Percentiles rank a stretch among this genome's conserved stretches.
Conservation (phyloP, 2,888 invertebrate species). For the Caenorhabditis sulstoni region DNA sequence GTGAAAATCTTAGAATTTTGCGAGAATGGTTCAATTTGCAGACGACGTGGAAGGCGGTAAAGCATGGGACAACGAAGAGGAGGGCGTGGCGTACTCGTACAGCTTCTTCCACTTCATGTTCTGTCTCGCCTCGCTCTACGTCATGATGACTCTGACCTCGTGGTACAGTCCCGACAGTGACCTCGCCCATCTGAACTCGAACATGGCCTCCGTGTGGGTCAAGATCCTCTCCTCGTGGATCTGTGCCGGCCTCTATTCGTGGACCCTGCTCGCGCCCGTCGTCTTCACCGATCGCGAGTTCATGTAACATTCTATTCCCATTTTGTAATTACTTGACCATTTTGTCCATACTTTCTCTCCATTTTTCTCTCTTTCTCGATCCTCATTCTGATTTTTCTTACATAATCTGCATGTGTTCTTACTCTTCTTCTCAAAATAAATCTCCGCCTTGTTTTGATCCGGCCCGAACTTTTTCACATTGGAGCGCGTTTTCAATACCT, state of each 20-base stretch:
- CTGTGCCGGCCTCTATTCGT: slow-evolving; percentile 91
- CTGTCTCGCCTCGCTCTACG: slow-evolving; percentile 94
- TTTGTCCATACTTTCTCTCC: slow-evolving; percentile 19
- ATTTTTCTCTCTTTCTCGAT: slow-evolving; percentile 8
- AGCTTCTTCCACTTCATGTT: slow-evolving; percentile 87
- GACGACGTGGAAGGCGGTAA: slow-evolving; percentile 58
- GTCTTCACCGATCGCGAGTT: slow-evolving; percentile 92
- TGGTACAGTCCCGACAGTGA: slow-evolving; percentile 88
- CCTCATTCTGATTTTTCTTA: slow-evolving; percentile 16
- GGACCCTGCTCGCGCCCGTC: slow-evolving; percentile 95
- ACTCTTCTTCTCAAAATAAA: background rate
- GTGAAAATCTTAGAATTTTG: too few species aligned
- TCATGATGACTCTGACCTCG: slow-evolving; percentile 99
- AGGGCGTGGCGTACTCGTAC: slow-evolving; percentile 83
- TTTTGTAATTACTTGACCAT: background rate
- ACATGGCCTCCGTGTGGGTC: slow-evolving; percentile 97
- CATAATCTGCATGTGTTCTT: slow-evolving; percentile 10
- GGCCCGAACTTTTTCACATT: too few species aligned
- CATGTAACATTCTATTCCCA: slow-evolving; percentile 62
- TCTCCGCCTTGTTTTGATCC: too few species aligned
- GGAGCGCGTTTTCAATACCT: too few species aligned
- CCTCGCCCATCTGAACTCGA: slow-evolving; percentile 84
- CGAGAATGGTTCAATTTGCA: slow-evolving; percentile 34
- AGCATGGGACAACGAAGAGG: slow-evolving; percentile 91
- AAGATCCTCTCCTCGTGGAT: slow-evolving; percentile 94